Conservation (phyloP, 2,113 vertebrate species). For the Malurus cyaneus region DNA sequence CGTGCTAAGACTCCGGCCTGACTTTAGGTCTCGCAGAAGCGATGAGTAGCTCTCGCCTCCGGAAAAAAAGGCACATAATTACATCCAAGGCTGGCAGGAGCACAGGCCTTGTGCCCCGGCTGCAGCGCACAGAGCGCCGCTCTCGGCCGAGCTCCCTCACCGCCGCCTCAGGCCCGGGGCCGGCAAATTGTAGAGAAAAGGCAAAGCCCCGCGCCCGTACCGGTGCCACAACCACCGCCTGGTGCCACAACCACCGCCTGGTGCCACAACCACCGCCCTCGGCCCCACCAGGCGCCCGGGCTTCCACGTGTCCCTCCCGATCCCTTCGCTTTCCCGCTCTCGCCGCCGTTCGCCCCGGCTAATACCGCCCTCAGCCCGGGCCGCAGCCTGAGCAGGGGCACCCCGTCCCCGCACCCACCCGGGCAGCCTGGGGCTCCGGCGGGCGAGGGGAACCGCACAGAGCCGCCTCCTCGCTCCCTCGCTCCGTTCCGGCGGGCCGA, state of each 20-base stretch:
- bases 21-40: neutral
- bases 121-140: neutral
- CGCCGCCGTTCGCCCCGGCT: neutral
- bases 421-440: neutral
- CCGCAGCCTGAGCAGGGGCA: neutral
- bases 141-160: neutral
- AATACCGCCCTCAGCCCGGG: neutral
- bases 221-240: neutral
- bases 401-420: neutral
- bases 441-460: accelerated
- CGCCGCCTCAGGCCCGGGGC: neutral
- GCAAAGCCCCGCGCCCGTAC: neutral
- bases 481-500: neutral
- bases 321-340: neutral
- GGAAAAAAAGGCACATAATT: accelerated
- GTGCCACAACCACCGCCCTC: too few relatives aligned
- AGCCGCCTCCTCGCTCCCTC: accelerated
- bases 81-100: accelerated
- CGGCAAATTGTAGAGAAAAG: neutral
- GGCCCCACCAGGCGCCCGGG: neutral
- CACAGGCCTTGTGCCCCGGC: accelerated
- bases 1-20: accelerated
- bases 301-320: neutral
- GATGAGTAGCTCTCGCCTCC: accelerated
- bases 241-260: neutral